A percentile compares a stretch with the other conserved stretches of the same genome.
phyloP scores from a whole-genome alignment of 2,113 vertebrate genomes.

The Hipposideros armiger region DNA sequence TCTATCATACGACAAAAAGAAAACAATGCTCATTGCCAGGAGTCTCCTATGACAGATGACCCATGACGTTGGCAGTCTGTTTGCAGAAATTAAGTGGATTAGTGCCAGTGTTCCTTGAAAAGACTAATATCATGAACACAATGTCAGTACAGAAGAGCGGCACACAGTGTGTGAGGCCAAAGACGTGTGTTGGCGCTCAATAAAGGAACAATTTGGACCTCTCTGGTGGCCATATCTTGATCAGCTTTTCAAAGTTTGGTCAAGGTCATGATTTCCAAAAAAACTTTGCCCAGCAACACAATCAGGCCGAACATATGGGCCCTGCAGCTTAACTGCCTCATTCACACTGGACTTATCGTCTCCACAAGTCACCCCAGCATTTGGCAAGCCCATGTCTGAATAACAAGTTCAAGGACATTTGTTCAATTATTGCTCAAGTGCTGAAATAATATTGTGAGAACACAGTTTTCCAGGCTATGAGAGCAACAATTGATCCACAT shows the following conservation, averaged over 20 bases:
- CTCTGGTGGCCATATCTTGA: neutral
- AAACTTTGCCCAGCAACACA: neutral
- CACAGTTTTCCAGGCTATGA: neutral
- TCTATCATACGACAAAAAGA: neutral
- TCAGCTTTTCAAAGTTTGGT: neutral
- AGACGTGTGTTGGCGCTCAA: neutral
- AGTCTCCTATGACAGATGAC: neutral
- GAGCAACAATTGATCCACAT: constrained; percentile 33
- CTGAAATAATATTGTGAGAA: constrained; percentile 52
- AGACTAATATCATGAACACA: neutral
- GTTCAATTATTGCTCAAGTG: constrained; percentile 61
- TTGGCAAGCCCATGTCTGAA: neutral
- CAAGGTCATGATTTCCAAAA: constrained; percentile 48
- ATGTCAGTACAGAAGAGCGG: neutral
- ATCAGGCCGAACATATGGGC: neutral
- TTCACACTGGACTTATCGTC: constrained; percentile 40
- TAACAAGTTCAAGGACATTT: constrained; percentile 63
- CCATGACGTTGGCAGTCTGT: neutral
- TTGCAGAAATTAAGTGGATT: neutral
- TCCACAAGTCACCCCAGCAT: neutral
- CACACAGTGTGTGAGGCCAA: neutral
- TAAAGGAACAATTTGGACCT: neutral
- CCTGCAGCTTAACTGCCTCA: neutral
- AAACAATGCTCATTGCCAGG: neutral
- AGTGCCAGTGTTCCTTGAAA: neutral